A percentile compares a stretch with the other conserved stretches of the same genome.
phyloP scores from a whole-genome alignment of 2,113 vertebrate genomes.

The Cyprinus carpio region DNA sequence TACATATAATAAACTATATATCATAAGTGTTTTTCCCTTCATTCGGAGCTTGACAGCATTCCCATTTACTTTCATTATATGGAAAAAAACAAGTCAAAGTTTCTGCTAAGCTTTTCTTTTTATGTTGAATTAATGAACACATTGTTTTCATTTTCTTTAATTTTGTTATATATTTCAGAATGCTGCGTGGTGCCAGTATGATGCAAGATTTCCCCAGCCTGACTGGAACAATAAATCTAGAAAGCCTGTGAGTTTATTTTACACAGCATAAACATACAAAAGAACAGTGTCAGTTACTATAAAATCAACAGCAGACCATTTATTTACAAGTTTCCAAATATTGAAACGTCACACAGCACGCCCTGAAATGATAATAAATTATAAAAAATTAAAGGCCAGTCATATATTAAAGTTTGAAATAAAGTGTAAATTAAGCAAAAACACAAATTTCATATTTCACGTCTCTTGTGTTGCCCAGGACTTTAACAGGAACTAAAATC shows the following conservation, averaged over 20 bases:
- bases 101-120: background rate
- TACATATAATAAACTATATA: background rate
- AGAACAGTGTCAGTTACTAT: background rate
- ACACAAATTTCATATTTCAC: background rate
- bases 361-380: background rate
- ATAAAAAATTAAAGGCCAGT: too few relatives aligned
- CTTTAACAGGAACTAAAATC: slow-evolving; percentile 93
- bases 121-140: background rate
- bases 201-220: slow-evolving; percentile 90
- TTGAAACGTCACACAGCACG: background rate
- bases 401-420: background rate
- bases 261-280: slow-evolving; percentile 16
- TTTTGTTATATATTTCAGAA: slow-evolving; percentile 74
- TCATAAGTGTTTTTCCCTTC: background rate
- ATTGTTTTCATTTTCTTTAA: background rate
- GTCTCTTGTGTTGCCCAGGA: slow-evolving; percentile 74
- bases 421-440: background rate
- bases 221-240: slow-evolving; percentile 86
- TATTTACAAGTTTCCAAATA: background rate
- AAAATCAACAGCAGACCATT: background rate
- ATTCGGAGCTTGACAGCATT: background rate
- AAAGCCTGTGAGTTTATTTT: slow-evolving; percentile 88
- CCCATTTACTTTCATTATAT: background rate
- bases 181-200: slow-evolving; percentile 90
- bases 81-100: background rate